phyloP scores from a whole-genome alignment of 2,113 vertebrate genomes.

The Sturnus vulgaris region DNA sequence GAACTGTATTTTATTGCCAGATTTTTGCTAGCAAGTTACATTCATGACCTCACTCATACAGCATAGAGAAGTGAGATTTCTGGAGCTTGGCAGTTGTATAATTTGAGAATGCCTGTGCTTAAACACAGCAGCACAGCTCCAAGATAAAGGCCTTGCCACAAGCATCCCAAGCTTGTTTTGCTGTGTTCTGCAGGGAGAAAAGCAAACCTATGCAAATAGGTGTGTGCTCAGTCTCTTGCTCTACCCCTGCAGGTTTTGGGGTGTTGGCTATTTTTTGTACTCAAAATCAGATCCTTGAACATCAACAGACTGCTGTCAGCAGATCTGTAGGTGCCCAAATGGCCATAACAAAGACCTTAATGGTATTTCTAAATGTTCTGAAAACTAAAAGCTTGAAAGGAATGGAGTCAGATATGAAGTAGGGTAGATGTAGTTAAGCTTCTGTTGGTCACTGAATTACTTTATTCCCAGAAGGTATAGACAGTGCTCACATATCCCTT shows the following conservation, averaged over 20 bases:
- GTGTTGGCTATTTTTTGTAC: not conserved
- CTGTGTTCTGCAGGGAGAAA: not conserved
- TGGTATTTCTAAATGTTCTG: not conserved
- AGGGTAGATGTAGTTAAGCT: not conserved
- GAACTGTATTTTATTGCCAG: not conserved
- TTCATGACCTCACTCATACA: not conserved
- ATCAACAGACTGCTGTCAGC: not conserved
- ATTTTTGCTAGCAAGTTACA: not conserved
- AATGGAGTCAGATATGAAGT: not conserved
- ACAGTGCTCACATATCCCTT: not conserved
- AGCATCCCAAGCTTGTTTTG: not conserved
- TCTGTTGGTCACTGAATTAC: not conserved
- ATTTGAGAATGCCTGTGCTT: not conserved
- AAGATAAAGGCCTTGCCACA: not conserved
- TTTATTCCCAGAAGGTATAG: constrained; percentile 25
- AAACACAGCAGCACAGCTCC: not conserved
- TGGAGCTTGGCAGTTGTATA: not conserved
- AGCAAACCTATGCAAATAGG: not conserved
- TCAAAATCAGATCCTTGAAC: not conserved
- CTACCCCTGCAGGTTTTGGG: not conserved
- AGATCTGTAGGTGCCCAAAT: not conserved
- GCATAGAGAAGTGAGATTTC: not conserved
- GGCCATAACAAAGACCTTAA: not conserved
- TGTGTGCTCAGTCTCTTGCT: not conserved
- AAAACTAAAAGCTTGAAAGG: not conserved